phyloP scores from a whole-genome alignment of 2,113 vertebrate genomes.

The Tragelaphus imberbis region DNA sequence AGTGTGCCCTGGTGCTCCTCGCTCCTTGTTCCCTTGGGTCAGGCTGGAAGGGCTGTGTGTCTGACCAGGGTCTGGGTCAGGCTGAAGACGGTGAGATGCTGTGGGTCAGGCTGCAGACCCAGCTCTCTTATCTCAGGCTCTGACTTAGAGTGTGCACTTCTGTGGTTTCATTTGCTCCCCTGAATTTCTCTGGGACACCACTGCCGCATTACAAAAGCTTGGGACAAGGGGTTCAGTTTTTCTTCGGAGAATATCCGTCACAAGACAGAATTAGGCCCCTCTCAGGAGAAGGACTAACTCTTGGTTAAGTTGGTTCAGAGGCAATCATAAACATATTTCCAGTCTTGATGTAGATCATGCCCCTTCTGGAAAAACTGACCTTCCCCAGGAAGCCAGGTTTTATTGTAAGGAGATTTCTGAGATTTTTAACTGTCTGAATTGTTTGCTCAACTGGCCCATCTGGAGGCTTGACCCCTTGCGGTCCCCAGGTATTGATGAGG shows the following conservation, averaged over 20 bases:
- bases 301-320: not conserved
- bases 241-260: not conserved
- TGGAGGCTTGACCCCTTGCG: not conserved
- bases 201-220: not conserved
- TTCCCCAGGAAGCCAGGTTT: not conserved
- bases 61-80: not conserved
- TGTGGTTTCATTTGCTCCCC: fast-evolving
- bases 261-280: not conserved
- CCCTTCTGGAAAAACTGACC: not conserved
- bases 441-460: not conserved
- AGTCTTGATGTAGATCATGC: not conserved
- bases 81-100: not conserved
- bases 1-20: not conserved
- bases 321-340: not conserved
- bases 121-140: not conserved
- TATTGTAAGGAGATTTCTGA: not conserved
- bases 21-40: fast-evolving
- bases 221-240: not conserved
- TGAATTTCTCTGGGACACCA: not conserved
- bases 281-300: not conserved
- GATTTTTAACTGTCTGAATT: not conserved
- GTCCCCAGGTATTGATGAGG: not conserved
- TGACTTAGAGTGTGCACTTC: not conserved
- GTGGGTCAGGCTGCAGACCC: not conserved
- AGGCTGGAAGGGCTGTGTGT: not conserved